A percentile compares a stretch with the other conserved stretches of the same genome.
These are phyloP conservation scores for Holothuria leucospilota DNA, from an alignment of 53 echinoderm and acorn worm species.

Conservation along the genomic window DNA sequence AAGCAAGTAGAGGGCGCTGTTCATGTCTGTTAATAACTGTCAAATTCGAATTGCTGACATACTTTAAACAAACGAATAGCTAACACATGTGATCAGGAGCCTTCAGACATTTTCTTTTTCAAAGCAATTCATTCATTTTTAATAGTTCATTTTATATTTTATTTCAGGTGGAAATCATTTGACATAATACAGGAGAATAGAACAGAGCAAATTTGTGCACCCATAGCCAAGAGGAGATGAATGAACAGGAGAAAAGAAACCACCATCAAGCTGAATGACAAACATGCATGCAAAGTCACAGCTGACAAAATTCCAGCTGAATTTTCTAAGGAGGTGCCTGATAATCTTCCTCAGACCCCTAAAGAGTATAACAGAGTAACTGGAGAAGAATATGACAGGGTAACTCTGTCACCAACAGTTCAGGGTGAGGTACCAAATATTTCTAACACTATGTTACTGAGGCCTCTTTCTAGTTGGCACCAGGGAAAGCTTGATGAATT, in stretches of 20 bases:
- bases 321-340: background rate
- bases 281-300: background rate
- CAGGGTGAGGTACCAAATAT: constrained; percentile 14
- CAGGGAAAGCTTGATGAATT: background rate
- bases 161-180: too few species aligned
- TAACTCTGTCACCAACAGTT: background rate
- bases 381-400: constrained; percentile 9
- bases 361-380: background rate
- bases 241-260: constrained; percentile 6
- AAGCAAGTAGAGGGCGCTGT: too few species aligned
- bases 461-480: background rate
- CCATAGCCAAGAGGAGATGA: background rate
- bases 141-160: too few species aligned
- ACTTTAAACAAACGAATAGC: too few species aligned
- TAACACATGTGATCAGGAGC: too few species aligned
- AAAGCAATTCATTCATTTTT: too few species aligned
- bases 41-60: too few species aligned
- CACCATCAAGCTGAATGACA: constrained; percentile 6
- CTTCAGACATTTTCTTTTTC: too few species aligned
- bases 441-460: constrained; percentile 11
- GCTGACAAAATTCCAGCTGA: background rate
- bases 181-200: too few species aligned
- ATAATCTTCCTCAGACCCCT: background rate
- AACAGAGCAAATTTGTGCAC: too few species aligned
- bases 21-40: too few species aligned